These are phyloP conservation scores for Astreopora myriophthalma DNA, from an alignment of 64 coral and sea anemone genomes.

Conservation along the genomic window DNA sequence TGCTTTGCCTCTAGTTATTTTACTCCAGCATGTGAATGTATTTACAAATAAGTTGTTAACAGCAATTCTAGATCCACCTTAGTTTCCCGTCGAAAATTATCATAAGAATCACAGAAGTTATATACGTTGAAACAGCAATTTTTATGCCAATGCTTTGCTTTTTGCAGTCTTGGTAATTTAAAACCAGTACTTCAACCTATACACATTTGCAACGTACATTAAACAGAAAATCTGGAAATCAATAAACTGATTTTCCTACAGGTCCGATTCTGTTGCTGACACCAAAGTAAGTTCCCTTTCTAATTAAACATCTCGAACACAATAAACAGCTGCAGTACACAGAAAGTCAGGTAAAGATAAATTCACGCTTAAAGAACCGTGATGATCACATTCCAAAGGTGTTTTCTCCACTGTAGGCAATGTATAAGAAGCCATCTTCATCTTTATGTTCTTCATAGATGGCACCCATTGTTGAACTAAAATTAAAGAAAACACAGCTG, in stretches of 20 bases:
- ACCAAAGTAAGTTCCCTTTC: background rate
- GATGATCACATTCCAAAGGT: constrained; percentile 89
- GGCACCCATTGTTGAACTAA: constrained; percentile 96
- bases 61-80: background rate
- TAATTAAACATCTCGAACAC: constrained; percentile 7
- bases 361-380: background rate
- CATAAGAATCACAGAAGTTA: background rate
- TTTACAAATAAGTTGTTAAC: background rate
- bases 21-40: background rate
- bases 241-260: background rate
- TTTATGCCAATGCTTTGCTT: background rate
- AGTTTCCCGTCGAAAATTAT: constrained; percentile 10
- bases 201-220: background rate
- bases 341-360: background rate
- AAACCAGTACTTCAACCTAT: background rate
- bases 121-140: background rate
- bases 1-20: background rate
- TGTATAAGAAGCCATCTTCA: constrained; percentile 99
- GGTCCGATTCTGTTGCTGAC: background rate
- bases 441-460: constrained; percentile 99
- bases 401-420: constrained; percentile 99
- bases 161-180: background rate
- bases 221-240: background rate
- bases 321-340: background rate
- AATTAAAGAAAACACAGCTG: background rate